Evolutionary conservation across 2,113 vertebrate genomes (phyloP).

Genomic region (Girardinichthys multiradiatus): DNA sequence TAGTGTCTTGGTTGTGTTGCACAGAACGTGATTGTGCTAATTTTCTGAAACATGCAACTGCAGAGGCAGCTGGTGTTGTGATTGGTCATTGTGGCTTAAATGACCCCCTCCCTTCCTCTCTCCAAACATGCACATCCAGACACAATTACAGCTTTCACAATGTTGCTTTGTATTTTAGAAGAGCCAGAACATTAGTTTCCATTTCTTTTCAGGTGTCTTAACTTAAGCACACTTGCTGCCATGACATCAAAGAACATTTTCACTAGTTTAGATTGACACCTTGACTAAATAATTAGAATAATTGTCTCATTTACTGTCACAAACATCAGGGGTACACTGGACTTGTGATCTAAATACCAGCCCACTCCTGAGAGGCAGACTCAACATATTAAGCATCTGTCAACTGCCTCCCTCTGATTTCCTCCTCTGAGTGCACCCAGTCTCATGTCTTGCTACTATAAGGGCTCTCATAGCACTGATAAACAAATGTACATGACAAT

Average conservation of each 20-base stretch:
- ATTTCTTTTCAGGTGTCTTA: background rate
- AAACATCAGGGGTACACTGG: background rate
- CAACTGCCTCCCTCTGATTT: background rate
- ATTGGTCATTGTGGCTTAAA: conserved; percentile 48
- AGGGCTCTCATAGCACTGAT: background rate
- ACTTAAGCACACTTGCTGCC: background rate
- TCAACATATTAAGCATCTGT: conserved; percentile 14
- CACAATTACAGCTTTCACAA: background rate
- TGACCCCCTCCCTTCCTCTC: background rate
- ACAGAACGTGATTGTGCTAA: conserved; percentile 41
- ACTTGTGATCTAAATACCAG: background rate
- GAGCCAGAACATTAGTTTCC: background rate
- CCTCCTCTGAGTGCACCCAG: conserved; percentile 14
- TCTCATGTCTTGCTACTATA: conserved; percentile 3
- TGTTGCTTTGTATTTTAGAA: background rate
- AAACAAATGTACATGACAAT: background rate
- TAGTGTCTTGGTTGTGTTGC: conserved; percentile 15
- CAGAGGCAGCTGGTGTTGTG: conserved; percentile 46
- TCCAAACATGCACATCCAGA: background rate
- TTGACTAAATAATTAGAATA: background rate
- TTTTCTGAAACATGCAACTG: conserved; percentile 50
- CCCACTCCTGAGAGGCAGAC: conserved; percentile 3
- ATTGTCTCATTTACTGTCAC: background rate
- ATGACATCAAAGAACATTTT: background rate
- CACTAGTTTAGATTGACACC: background rate